Conservation (phyloP, 2,113 vertebrate genomes). For the Clarias gariepinus region DNA sequence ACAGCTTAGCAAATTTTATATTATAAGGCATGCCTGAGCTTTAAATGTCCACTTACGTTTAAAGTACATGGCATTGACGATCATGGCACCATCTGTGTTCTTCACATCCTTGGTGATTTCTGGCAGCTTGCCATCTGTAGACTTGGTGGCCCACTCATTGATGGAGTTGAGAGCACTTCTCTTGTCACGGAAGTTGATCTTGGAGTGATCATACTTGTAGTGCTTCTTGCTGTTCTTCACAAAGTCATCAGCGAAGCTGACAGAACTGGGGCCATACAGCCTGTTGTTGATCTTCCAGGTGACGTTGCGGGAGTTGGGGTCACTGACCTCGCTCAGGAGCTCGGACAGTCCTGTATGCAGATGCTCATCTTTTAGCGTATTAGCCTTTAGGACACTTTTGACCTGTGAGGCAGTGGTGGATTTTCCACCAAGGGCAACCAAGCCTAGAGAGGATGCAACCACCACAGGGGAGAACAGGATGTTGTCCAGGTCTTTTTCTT, state of each 20-base stretch:
- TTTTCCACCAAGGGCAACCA: constrained; percentile 89
- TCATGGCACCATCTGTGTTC: constrained; percentile 89
- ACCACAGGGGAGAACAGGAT: constrained; percentile 93
- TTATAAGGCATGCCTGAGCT: background rate
- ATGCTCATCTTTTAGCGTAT: constrained; percentile 86
- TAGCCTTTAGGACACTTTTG: constrained; percentile 84
- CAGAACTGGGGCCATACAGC: constrained; percentile 90
- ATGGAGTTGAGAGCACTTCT: constrained; percentile 91
- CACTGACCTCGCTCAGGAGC: constrained; percentile 86
- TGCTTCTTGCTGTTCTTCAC: constrained; percentile 94
- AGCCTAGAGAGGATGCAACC: constrained; percentile 89
- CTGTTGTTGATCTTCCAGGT: constrained; percentile 96
- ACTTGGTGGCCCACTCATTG: constrained; percentile 93
- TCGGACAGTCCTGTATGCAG: constrained; percentile 86
- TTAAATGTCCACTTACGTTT: constrained; percentile 83
- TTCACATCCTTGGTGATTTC: constrained; percentile 91
- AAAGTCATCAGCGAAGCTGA: constrained; percentile 86
- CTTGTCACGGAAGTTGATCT: constrained; percentile 97
- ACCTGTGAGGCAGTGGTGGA: constrained; percentile 86
- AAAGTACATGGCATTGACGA: constrained; percentile 97
- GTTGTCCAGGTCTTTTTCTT: constrained; percentile 88
- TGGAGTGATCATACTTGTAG: constrained; percentile 93
- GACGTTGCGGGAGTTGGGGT: constrained; percentile 84
- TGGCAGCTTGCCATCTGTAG: constrained; percentile 86
- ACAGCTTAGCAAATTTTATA: too few relatives aligned